Evolutionary conservation across 2,797 vertebrate species (phyloP).

Genomic region (Sebastes cheni): DNA sequence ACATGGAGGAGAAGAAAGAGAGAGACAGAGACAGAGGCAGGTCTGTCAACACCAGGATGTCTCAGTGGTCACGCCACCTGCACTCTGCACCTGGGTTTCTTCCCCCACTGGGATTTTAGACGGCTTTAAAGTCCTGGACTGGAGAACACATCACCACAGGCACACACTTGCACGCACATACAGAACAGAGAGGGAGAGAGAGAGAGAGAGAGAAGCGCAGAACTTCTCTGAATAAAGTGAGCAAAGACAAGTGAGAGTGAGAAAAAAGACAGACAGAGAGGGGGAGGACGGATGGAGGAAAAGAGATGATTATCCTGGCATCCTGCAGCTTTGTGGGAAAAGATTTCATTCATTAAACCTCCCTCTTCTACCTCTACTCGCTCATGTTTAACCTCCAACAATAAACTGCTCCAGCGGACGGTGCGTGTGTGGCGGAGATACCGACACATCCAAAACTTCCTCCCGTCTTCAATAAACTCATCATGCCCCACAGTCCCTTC

Average conservation of each 20-base stretch:
- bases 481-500: conserved; percentile 20
- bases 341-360: conserved; percentile 66
- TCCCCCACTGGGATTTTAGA: conserved; percentile 66
- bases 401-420: conserved; percentile 14
- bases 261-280: conserved; percentile 18
- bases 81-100: conserved; percentile 78
- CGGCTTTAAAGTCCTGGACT: conserved; percentile 75
- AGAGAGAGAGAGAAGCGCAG: conserved; percentile 30
- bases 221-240: conserved; percentile 26
- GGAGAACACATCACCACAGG: conserved; percentile 73
- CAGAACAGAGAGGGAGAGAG: not conserved
- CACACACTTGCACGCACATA: conserved; percentile 45
- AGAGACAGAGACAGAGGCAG: conserved; percentile 49
- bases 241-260: conserved; percentile 21
- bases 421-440: not conserved
- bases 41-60: conserved; percentile 72
- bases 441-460: conserved; percentile 33
- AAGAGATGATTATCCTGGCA: conserved; percentile 48
- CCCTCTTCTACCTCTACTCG: not conserved
- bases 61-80: conserved; percentile 78
- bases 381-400: conserved; percentile 32
- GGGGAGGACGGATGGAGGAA: conserved; percentile 5
- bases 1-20: conserved; percentile 47
- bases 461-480: conserved; percentile 8
- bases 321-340: conserved; percentile 71